Evolutionary conservation across 2,113 vertebrate genomes (phyloP).

Genomic region (Charina bottae): DNA sequence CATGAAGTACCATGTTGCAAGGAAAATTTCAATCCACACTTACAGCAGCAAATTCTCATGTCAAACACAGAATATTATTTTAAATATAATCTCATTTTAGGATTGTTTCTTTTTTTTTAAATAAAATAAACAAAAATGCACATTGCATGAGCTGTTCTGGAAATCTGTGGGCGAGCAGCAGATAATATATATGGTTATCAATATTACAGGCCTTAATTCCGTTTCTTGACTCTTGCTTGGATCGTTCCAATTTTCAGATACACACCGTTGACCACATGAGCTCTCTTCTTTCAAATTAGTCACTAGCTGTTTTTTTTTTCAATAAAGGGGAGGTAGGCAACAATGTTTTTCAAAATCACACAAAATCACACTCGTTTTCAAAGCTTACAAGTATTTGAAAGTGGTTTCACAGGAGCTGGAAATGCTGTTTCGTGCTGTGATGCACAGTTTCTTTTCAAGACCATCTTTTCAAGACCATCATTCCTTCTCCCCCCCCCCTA

Average conservation of each 20-base stretch:
- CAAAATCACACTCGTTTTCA: slow-evolving; percentile 43
- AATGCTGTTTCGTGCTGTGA: slow-evolving; percentile 43
- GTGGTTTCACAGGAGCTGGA: slow-evolving; percentile 59
- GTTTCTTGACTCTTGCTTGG: background rate
- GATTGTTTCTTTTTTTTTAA: background rate
- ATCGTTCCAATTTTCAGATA: background rate
- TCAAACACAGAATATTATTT: background rate
- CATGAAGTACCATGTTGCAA: background rate
- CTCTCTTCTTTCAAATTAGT: slow-evolving; percentile 36
- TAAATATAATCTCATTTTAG: background rate
- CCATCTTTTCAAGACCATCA: slow-evolving; percentile 58
- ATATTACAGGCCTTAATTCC: background rate
- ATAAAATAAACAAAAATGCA: background rate
- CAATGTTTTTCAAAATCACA: slow-evolving; percentile 20
- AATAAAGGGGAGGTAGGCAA: slow-evolving; percentile 45
- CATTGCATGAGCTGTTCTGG: background rate
- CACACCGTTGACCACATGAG: background rate
- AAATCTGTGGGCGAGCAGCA: background rate
- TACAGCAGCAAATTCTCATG: background rate
- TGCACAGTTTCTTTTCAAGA: slow-evolving; percentile 38
- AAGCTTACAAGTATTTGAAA: slow-evolving; percentile 58
- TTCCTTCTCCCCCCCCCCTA: slow-evolving; percentile 25
- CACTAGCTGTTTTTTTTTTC: slow-evolving; percentile 44
- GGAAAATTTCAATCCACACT: background rate
- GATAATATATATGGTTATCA: too few relatives aligned